These are phyloP conservation scores for Harpagifer antarcticus DNA, from an alignment of 2,797 vertebrate genomes.

Conservation along the genomic window DNA sequence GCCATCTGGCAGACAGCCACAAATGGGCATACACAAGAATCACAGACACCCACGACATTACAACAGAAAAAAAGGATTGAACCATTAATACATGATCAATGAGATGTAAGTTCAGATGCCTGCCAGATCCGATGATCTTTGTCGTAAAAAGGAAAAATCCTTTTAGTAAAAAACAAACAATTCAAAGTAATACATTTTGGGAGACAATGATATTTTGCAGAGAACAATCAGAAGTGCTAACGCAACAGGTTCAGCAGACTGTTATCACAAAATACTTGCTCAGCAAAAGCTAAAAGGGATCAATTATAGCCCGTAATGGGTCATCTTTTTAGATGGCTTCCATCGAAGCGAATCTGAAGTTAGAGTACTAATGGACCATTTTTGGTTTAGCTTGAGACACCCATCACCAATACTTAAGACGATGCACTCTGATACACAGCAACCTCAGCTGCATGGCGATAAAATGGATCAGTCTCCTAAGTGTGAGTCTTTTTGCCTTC, in stretches of 20 bases:
- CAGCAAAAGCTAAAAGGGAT: conserved; percentile 3
- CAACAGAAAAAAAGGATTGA: not conserved
- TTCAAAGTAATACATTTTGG: not conserved
- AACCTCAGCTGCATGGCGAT: not conserved
- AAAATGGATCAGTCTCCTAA: conserved; percentile 12
- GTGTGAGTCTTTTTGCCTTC: not conserved
- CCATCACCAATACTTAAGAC: not conserved
- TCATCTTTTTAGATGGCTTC: not conserved
- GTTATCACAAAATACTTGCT: not conserved
- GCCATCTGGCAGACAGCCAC: not conserved
- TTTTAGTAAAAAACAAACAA: not conserved
- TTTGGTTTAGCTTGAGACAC: not conserved
- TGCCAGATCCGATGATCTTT: not conserved
- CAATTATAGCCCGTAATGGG: not conserved
- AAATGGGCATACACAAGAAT: not conserved
- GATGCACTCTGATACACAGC: not conserved
- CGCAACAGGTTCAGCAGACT: not conserved
- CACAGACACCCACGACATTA: not conserved
- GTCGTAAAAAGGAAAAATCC: not conserved
- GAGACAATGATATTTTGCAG: not conserved
- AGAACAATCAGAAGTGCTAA: not conserved
- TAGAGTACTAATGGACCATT: not conserved
- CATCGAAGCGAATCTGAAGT: not conserved
- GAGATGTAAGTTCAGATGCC: not conserved
- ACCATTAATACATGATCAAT: not conserved